Conservation (phyloP, 2,797 vertebrate species). For the Petrocephalus sullivani region DNA sequence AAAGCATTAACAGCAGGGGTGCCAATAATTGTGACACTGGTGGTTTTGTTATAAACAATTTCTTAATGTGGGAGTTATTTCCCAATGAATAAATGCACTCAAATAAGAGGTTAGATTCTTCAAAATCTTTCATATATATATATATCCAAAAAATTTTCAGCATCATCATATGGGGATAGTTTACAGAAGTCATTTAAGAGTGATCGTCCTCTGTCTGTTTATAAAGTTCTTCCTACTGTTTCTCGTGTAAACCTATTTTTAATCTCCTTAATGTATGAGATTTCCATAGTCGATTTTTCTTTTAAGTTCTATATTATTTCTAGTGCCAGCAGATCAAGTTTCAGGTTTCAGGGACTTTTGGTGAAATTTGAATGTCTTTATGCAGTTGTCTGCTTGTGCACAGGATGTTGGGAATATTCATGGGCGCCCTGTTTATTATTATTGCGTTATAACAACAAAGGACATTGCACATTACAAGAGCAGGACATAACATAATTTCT, state of each 20-base stretch:
- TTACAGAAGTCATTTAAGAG: constrained; percentile 40
- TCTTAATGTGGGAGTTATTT: too few species aligned
- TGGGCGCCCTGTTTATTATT: not conserved
- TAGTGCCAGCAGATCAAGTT: constrained; percentile 57
- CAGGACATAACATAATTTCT: not conserved
- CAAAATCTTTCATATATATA: too few species aligned
- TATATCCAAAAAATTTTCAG: constrained; percentile 46
- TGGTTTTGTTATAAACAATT: too few species aligned
- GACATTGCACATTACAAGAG: not conserved
- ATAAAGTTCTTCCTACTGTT: not conserved
- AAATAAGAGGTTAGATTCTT: too few species aligned
- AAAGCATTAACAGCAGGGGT: too few species aligned
- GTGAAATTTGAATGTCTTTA: not conserved
- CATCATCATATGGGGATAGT: constrained; percentile 52
- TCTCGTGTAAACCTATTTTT: constrained; percentile 32
- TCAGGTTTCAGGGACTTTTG: not conserved
- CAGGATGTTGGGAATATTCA: not conserved
- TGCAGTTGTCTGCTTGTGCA: not conserved
- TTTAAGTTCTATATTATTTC: constrained; percentile 46
- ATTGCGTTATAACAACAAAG: not conserved
- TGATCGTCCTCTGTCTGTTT: constrained; percentile 19
- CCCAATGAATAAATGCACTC: too few species aligned
- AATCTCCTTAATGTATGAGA: constrained; percentile 31
- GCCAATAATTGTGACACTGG: too few species aligned
- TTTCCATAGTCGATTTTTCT: constrained; percentile 60